phyloP scores from a whole-genome alignment of 1,140 invertebrate species.

The Drosophila serrata region DNA sequence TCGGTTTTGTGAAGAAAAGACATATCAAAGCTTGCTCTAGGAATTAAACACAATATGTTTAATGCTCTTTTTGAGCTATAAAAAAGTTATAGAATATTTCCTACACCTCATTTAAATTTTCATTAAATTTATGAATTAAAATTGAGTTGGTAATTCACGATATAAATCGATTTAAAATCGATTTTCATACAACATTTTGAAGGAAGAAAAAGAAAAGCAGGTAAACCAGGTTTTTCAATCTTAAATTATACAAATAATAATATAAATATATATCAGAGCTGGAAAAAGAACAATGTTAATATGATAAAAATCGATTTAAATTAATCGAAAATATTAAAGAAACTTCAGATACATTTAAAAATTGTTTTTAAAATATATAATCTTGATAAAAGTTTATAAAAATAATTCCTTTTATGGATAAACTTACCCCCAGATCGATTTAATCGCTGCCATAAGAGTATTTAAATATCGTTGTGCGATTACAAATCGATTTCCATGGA shows the following conservation, averaged over 20 bases:
- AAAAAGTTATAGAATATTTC: background rate
- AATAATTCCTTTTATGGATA: background rate
- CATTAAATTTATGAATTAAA: background rate
- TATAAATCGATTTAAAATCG: background rate
- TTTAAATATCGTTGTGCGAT: background rate
- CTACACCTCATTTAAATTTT: background rate
- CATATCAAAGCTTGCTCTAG: conserved; percentile 3
- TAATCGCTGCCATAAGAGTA: conserved; percentile 11
- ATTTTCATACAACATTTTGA: background rate
- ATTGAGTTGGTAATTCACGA: background rate
- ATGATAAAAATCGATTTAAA: background rate
- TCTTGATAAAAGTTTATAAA: background rate
- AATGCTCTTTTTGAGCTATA: background rate
- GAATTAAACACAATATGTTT: too few relatives aligned
- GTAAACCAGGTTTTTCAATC: too few relatives aligned
- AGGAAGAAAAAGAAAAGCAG: too few relatives aligned
- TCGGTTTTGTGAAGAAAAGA: conserved; percentile 12
- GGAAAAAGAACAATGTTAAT: background rate
- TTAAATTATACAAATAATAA: too few relatives aligned
- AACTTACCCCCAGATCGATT: background rate
- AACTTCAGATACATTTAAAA: background rate
- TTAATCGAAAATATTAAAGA: background rate
- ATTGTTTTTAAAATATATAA: background rate
- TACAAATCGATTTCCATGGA: conserved; percentile 25
- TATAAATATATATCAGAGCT: background rate